Evolutionary conservation across 2,888 invertebrate genomes (phyloP), one percentile per base, ranked within the genome.

Genomic region (Cabera pusaria): DNA sequence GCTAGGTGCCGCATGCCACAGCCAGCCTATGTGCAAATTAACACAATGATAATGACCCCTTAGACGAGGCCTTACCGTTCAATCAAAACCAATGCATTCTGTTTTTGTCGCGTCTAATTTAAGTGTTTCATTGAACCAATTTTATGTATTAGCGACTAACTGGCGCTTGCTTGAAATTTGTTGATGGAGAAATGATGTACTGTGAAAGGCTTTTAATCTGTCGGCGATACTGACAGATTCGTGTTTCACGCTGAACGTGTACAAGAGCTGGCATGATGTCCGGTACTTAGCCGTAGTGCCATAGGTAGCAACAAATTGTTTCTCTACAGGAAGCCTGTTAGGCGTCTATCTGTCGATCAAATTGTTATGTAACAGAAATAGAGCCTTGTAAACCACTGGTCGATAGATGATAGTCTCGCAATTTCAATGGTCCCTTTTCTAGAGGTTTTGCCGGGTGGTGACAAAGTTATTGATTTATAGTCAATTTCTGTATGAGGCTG

Each of bases 41-140:
- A 54, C 49, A 39, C 42, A 46, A 64, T 64, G 60, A 50, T 63
- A 64, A 54, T 71, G 72, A 71, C 65, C 69, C 59, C 20, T 24
- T 8, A n/a, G 4, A 14, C 60, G 45, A 43, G 40, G 22, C 31
- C 33, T 38, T 49, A 44, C 26, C 29, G 31, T 32, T 25, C 20
- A 16, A 32, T 9, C 22, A n/a, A 27, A 32, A 10, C 5, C 12
- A 19, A 7, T 21, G 20, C 28, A 24, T 24, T 20, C 7, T 20
- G 20, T 17, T 28, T 32, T 34, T 34, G n/a, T 40, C 5, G 16
- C 7, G n/a, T 14, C 14, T 3, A n/a, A n/a, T n/a, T n/a, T n/a
- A 2, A 14, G 14, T 14, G 4, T 14, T 14, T 14, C 14, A 14
- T 14, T 4, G 3, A 14, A 14, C 3, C 0, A 12, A 7, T 7